Base-by-base conservation (phyloP, 2,888 invertebrate species). In the Thelaira solivaga region DNA sequence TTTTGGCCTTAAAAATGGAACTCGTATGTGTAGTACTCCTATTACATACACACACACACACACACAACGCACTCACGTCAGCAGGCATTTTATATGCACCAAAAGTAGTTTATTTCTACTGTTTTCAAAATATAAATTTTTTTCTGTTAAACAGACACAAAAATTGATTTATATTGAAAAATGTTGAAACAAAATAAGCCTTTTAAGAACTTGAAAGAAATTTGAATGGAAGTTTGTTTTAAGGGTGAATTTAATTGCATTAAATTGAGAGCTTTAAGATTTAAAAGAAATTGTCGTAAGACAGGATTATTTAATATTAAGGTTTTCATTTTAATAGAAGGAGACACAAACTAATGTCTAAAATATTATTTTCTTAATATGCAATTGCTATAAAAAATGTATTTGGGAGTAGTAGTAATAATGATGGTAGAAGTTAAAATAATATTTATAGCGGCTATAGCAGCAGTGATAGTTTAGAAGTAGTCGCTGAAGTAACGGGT, bases 101-200 rank as follows among this genome's bases (percentile, higher is more conserved):
- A 57, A 77, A 68, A 61, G 61, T 59, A 76, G 36, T 72, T 69
- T 55, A 55, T 72, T 64, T 72, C 47, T 62, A 53, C n/a, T n/a
- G n/a, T 71, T 62, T 71, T 34, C n/a, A 51, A 41, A 51, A 59
- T 29, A 39, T 45, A 39, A 36, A 41, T 31, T 43, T 53, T 47
- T 3, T 26, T 53, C 10, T 68, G 22, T 67, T 39, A 41, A 68
- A 59, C 64, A 74, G 74, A 65, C 73, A 62, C 77, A 39, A 64
- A 74, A 81, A 80, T 81, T 81, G 81, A 81, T 81, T 81, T 80
- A 80, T 80, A 81, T 81, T 78, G 77, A 80, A 75, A n/a, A 62
- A 73, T 80, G 53, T 72, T 68, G 41, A 65, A 71, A 74, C 65
- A 53, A 75, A 62, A 61, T 62, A 75, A 71, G 75, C 65, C 75